Evolutionary conservation across 1,140 invertebrate species (phyloP).

Genomic region (Drosophila hydei): DNA sequence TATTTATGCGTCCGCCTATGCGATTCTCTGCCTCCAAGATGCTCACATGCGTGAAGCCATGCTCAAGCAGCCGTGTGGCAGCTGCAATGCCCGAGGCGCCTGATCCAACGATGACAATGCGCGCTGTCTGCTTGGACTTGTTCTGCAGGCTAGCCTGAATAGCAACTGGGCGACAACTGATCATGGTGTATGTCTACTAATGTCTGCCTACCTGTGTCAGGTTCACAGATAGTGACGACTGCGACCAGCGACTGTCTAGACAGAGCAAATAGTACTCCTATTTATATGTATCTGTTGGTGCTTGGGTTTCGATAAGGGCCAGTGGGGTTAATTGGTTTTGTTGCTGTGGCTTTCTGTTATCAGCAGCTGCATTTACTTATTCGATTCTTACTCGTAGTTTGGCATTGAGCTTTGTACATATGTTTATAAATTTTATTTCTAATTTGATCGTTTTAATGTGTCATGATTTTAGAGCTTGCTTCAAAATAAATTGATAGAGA

Average conservation of each 20-base stretch:
- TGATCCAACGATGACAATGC: slow-evolving; percentile 86
- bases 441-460: not conserved
- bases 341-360: slow-evolving; percentile 26
- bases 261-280: not conserved
- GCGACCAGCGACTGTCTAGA: not conserved
- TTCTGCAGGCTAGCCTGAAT: slow-evolving; percentile 10
- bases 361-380: slow-evolving; percentile 3
- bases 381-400: not conserved
- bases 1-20: slow-evolving; percentile 89
- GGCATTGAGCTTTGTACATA: slow-evolving; percentile 1
- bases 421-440: not conserved
- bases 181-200: slow-evolving; percentile 5
- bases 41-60: slow-evolving; percentile 85
- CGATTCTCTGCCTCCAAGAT: slow-evolving; percentile 88
- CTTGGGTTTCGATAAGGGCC: not conserved
- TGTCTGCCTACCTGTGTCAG: not conserved
- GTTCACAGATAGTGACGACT: not conserved
- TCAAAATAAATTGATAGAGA: not conserved
- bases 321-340: not conserved
- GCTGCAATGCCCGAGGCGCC: slow-evolving; percentile 87
- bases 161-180: slow-evolving; percentile 8
- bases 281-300: slow-evolving; percentile 9
- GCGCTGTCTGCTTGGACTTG: slow-evolving; percentile 44
- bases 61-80: slow-evolving; percentile 85
- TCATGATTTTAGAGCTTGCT: slow-evolving; percentile 1